Evolutionary conservation across 35 echinoderm and acorn worm genomes (phyloP).

Genomic region (Amphiura filiformis): DNA sequence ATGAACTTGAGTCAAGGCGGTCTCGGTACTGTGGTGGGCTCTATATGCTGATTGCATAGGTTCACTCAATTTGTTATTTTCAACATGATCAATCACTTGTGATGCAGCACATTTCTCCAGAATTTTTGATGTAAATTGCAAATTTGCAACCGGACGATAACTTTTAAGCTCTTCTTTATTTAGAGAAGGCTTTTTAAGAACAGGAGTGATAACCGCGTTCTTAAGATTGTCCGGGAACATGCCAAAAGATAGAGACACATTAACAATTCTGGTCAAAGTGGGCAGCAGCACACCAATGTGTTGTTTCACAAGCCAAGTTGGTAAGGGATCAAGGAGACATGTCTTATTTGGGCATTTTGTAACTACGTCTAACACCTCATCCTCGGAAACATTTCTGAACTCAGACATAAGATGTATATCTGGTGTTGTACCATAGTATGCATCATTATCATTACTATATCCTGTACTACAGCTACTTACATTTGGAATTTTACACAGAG

Average conservation of each 20-base stretch:
- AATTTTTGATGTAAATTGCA: not conserved
- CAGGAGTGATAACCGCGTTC: not conserved
- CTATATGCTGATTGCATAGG: slow-evolving; percentile 27
- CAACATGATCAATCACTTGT: not conserved
- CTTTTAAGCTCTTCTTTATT: slow-evolving; percentile 18
- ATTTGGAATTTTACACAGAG: too few species aligned
- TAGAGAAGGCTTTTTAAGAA: slow-evolving; percentile 24
- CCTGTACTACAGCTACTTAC: too few species aligned
- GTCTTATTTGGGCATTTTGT: slow-evolving; percentile 11
- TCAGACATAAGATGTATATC: not conserved
- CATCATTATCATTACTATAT: too few species aligned
- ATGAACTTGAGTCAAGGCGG: slow-evolving; percentile 25
- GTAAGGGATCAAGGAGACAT: slow-evolving; percentile 2
- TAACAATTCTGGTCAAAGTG: not conserved
- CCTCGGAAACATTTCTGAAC: not conserved
- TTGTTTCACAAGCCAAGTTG: slow-evolving; percentile 9
- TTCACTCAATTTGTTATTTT: slow-evolving; percentile 7
- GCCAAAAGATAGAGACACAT: slow-evolving; percentile 12
- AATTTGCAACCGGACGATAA: slow-evolving; percentile 13
- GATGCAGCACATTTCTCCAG: not conserved
- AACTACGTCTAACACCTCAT: not conserved
- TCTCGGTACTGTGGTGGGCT: slow-evolving; percentile 37
- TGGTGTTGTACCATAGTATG: too few species aligned
- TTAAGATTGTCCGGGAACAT: not conserved
- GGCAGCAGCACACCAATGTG: not conserved